These are phyloP conservation scores for Aphelocoma coerulescens DNA, from an alignment of 2,113 vertebrate species.

Conservation along the genomic window DNA sequence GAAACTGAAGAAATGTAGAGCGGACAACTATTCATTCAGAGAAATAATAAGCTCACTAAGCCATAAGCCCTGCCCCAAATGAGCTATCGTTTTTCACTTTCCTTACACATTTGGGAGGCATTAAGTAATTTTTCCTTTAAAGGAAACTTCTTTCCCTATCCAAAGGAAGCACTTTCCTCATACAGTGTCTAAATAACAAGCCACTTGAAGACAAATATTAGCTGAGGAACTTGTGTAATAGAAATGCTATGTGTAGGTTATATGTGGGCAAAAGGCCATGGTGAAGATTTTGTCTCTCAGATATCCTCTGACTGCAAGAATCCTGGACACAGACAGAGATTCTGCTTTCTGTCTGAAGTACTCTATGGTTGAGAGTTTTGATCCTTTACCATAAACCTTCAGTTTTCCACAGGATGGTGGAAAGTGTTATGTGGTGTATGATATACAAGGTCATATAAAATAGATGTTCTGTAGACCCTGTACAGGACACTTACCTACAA, in stretches of 20 bases:
- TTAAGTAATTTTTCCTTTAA: constrained; percentile 60
- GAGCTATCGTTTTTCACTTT: constrained; percentile 44
- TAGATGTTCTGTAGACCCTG: not conserved
- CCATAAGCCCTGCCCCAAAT: constrained; percentile 31
- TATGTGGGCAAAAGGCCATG: not conserved
- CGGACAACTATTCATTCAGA: constrained; percentile 40
- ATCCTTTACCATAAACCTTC: not conserved
- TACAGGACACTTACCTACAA: not conserved
- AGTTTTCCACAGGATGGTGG: not conserved
- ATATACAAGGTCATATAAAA: not conserved
- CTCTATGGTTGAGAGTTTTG: not conserved
- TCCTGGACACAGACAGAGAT: not conserved
- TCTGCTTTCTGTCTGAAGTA: not conserved
- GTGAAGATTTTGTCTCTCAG: not conserved
- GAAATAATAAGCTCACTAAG: constrained; percentile 54
- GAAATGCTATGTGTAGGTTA: not conserved
- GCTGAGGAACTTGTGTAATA: not conserved
- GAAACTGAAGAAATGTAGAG: constrained; percentile 44
- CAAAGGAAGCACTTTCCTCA: constrained; percentile 37
- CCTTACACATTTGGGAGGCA: constrained; percentile 61
- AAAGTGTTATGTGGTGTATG: not conserved
- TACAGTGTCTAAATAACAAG: constrained; percentile 49
- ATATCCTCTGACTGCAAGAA: not conserved
- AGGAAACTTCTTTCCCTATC: constrained; percentile 32
- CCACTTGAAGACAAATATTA: constrained; percentile 44